Evolutionary conservation across 2,888 invertebrate genomes (phyloP), one percentile per base, ranked within the genome.

Genomic region (Eupithecia subfuscata): DNA sequence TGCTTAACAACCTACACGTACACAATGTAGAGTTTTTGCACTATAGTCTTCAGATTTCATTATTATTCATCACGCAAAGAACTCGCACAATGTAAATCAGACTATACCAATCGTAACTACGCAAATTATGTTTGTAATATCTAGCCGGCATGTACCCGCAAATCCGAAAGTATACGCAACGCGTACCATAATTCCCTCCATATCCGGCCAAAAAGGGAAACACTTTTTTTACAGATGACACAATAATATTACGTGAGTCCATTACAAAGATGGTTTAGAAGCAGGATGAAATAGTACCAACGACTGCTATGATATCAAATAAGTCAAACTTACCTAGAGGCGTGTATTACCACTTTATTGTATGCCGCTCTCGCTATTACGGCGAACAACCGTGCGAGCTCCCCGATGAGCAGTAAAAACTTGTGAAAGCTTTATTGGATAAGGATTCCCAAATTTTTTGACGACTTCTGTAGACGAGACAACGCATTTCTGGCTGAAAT

Each of bases 371-470:
- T 83, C 82, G 83, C 84, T 82, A 85, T 86, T 85, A 84, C 80
- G 80, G 65, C 73, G 34, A 64, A 80, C 78, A 76, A 69, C 81
- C 81, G 79, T 80, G n/a, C n/a, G 79, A 83, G 75, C 79, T 85
- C 86, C 84, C 85, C 81, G 78, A 87, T 84, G 87, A 86, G 83
- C 85, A 83, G 82, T 87, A 87, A 90, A 86, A 91, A 74, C 52
- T 70, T 74, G 83, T 86, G 85, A 90, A 86, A 89, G 88, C 88
- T 88, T 90, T 90, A 89, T 90, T 88, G 86, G 87, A 87, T 89
- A 89, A 85, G 83, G 83, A 84, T 82, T 83, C 83, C 83, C 83
- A 83, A 86, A 87, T 85, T 30, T 90, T 87, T 37, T 34, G 65
- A 12, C 37, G 37, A 40, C 18, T 37, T n/a, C 30, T 30, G 4